Evolutionary conservation across 2,797 vertebrate genomes (phyloP).

Genomic region (Anas bernieri): DNA sequence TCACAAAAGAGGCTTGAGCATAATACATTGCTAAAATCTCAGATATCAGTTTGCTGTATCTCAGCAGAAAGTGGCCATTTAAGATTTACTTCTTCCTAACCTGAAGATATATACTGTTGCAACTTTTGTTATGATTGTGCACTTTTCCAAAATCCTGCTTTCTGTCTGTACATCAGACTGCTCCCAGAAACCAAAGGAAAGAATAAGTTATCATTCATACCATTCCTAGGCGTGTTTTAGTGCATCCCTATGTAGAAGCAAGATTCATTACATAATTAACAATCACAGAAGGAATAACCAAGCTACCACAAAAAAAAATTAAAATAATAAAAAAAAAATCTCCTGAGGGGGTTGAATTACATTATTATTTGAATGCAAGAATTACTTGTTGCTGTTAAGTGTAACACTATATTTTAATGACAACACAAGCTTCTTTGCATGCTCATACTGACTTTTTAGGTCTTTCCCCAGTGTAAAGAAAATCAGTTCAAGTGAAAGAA

Average conservation of each 20-base stretch:
- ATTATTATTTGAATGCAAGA: neutral
- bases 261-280: conserved; percentile 36
- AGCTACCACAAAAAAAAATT: neutral
- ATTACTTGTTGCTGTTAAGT: neutral
- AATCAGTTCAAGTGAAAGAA: neutral
- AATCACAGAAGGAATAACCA: neutral
- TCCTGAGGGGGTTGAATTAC: neutral
- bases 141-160: neutral
- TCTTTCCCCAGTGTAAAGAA: neutral
- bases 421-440: neutral
- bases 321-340: neutral
- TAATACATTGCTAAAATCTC: neutral
- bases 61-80: neutral
- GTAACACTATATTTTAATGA: neutral
- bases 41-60: neutral
- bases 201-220: neutral
- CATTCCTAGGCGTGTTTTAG: neutral
- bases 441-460: neutral
- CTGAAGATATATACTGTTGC: neutral
- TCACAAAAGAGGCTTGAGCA: neutral
- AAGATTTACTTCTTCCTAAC: neutral
- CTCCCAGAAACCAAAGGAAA: neutral
- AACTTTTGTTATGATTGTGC: neutral
- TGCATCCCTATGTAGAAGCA: neutral
- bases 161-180: neutral